A percentile compares a stretch with the other conserved stretches of the same genome.
These are phyloP conservation scores for Lagopus muta DNA, from an alignment of 2,113 vertebrate species.

Conservation along the genomic window DNA sequence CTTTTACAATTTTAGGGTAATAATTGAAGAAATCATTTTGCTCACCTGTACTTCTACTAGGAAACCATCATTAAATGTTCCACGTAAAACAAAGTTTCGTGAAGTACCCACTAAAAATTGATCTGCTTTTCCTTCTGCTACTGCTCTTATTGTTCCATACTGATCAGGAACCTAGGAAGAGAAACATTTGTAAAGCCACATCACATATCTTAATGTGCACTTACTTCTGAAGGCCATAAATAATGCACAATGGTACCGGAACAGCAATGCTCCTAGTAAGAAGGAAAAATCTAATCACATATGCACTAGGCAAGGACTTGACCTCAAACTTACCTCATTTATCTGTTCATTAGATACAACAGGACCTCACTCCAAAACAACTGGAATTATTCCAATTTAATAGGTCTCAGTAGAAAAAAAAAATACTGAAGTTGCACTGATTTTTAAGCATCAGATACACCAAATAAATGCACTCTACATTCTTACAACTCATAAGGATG, in stretches of 20 bases:
- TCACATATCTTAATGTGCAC: not conserved
- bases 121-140: constrained; percentile 93
- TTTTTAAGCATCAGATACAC: not conserved
- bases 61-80: constrained; percentile 95
- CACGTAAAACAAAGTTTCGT: constrained; percentile 93
- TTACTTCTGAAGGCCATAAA: not conserved
- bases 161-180: constrained; percentile 92
- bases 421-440: not conserved
- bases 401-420: not conserved
- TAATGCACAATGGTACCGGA: not conserved
- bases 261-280: not conserved
- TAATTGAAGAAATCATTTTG: not conserved
- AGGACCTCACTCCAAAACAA: not conserved
- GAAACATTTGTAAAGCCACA: constrained; percentile 15
- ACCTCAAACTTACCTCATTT: not conserved
- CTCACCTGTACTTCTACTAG: constrained; percentile 94
- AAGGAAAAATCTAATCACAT: not conserved
- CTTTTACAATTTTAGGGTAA: not conserved
- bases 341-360: not conserved
- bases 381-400: not conserved
- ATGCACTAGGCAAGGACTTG: not conserved
- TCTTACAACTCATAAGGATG: not conserved
- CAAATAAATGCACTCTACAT: not conserved
- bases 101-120: constrained; percentile 96
- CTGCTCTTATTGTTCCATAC: constrained; percentile 93